Percentiles rank a stretch among this genome's conserved stretches.
Evolutionary conservation across 2,113 vertebrate species (phyloP).

Genomic region (Grantiella picta): DNA sequence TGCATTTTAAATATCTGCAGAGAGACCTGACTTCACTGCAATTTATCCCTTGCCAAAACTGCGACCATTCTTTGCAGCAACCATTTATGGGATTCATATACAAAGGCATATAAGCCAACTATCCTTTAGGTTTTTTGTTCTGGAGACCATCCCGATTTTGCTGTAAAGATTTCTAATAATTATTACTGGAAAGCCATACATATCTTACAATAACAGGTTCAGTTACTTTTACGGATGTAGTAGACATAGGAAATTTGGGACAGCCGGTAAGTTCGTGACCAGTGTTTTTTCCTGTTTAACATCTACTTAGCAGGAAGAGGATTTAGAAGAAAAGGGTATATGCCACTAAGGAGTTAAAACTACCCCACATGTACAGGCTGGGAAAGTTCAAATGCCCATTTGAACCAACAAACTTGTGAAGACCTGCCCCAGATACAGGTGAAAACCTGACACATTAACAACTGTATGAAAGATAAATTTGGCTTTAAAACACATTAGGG

Average conservation of each 20-base stretch:
- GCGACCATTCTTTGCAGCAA: background rate
- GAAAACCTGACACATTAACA: background rate
- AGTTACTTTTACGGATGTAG: background rate
- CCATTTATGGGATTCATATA: background rate
- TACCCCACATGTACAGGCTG: background rate
- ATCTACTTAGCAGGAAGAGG: background rate
- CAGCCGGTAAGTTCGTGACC: background rate
- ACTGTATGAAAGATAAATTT: background rate
- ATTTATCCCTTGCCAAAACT: background rate
- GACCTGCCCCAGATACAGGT: background rate
- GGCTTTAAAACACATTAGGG: background rate
- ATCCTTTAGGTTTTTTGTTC: background rate
- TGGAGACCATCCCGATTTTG: background rate
- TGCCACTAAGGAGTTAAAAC: background rate
- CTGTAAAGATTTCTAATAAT: background rate
- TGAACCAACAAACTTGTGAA: background rate
- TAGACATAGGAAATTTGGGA: background rate
- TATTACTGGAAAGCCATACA: background rate
- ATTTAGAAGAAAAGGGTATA: background rate
- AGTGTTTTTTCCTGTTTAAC: background rate
- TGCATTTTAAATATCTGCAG: background rate
- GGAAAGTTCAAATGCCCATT: background rate
- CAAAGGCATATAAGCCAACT: background rate
- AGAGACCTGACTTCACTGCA: background rate
- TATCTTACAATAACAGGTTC: background rate